A percentile compares a stretch with the other conserved stretches of the same genome.
phyloP scores from a whole-genome alignment of 2,888 invertebrate genomes.

The Girardia tigrina region DNA sequence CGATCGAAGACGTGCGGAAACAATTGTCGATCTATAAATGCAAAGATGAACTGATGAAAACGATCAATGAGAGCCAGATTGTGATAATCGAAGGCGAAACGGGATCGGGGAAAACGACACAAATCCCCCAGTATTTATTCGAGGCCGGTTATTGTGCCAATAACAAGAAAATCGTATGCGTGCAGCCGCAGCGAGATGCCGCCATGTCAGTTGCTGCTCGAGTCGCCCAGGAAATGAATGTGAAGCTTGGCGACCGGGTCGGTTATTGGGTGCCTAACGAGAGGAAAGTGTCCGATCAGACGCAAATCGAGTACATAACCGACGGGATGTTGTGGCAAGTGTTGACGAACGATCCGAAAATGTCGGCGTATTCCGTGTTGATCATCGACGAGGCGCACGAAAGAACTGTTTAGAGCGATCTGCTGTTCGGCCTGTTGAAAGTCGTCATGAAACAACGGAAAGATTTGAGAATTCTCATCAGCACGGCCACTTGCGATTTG shows the following conservation, averaged over 20 bases:
- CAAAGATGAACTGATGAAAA: constrained; percentile 69
- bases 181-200: constrained; percentile 91
- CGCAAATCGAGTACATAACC: constrained; percentile 94
- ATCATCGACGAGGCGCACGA: constrained; percentile 99
- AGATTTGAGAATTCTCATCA: constrained; percentile 85
- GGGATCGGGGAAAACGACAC: constrained; percentile 56
- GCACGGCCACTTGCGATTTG: constrained; percentile 91
- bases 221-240: constrained; percentile 90
- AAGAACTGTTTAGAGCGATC: constrained; percentile 88
- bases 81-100: constrained; percentile 83
- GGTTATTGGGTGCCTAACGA: constrained; percentile 80
- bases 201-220: constrained; percentile 98
- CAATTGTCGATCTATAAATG: constrained; percentile 88
- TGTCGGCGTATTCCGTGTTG: constrained; percentile 85
- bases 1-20: constrained; percentile 75
- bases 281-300: constrained; percentile 92
- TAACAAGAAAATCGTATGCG: constrained; percentile 77
- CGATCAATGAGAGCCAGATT: constrained; percentile 60
- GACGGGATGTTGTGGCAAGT: constrained; percentile 93
- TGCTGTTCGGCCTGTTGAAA: constrained; percentile 70
- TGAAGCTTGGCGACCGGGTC: constrained; percentile 67
- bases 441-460: constrained; percentile 78
- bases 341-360: constrained; percentile 87
- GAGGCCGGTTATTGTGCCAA: constrained; percentile 54
- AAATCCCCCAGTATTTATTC: constrained; percentile 55